Evolutionary conservation across 2,888 invertebrate species (phyloP).

Genomic region (Lysandra bellargus): DNA sequence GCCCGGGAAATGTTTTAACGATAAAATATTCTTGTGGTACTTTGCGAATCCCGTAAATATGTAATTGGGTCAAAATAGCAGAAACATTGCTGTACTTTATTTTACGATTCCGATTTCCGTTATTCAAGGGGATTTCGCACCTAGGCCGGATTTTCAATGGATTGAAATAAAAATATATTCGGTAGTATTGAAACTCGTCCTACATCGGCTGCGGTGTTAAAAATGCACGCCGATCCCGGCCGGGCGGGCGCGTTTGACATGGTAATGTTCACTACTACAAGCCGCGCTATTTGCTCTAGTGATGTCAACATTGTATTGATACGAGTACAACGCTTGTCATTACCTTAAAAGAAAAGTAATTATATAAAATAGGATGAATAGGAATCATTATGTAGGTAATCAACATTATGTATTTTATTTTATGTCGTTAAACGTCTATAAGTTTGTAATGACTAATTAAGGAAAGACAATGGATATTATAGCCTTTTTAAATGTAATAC

Average conservation of each 20-base stretch:
- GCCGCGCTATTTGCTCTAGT: conserved; percentile 58
- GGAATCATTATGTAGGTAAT: background rate
- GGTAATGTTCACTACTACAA: conserved; percentile 57
- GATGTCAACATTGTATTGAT: conserved; percentile 30
- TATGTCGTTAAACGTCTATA: no score
- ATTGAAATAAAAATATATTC: background rate
- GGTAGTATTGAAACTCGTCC: conserved; percentile 32
- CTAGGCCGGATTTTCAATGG: background rate
- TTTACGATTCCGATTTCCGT: background rate
- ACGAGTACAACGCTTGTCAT: background rate
- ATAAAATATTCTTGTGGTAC: background rate
- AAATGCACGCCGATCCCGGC: conserved; percentile 61
- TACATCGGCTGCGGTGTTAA: conserved; percentile 52
- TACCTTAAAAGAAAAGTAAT: background rate
- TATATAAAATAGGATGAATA: background rate
- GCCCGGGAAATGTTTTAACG: background rate
- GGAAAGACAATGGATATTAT: no score
- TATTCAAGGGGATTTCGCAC: background rate
- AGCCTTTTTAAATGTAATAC: no score
- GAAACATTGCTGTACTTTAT: conserved; percentile 12
- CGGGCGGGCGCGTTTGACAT: conserved; percentile 68
- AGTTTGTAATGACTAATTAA: no score
- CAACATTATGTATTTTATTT: no score
- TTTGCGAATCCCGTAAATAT: background rate
- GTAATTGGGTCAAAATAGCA: conserved; percentile 31